These are phyloP conservation scores for Microtus montanus DNA, from an alignment of 2,113 vertebrate species.

Conservation along the genomic window DNA sequence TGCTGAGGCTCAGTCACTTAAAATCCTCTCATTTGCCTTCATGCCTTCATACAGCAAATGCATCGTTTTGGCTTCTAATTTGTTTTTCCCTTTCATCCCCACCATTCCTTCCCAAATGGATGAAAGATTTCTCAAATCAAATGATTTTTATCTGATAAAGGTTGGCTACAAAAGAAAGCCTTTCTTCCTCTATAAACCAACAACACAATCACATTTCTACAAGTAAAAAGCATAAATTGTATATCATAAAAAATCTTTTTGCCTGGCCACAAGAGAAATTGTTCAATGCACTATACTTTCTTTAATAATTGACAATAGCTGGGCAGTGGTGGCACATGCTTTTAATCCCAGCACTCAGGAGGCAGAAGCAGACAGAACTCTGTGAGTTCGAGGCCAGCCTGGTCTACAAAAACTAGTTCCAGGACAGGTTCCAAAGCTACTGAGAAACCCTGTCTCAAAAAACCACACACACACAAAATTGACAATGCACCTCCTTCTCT, in stretches of 20 bases:
- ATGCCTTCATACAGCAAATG: not conserved
- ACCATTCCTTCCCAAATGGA: not conserved
- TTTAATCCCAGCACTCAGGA: too few species aligned
- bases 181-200: not conserved
- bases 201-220: not conserved
- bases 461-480: not conserved
- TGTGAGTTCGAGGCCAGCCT: too few species aligned
- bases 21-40: not conserved
- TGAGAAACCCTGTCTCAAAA: too few species aligned
- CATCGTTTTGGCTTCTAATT: not conserved
- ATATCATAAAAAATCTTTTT: not conserved
- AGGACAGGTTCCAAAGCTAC: too few species aligned
- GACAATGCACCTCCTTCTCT: not conserved
- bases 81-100: not conserved
- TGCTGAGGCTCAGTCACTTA: not conserved
- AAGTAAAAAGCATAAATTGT: not conserved
- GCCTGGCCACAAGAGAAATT: not conserved
- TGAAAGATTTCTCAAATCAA: not conserved
- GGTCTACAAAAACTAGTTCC: too few species aligned
- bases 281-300: not conserved
- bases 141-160: not conserved
- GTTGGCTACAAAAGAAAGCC: not conserved
- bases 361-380: too few species aligned
- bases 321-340: accelerated
- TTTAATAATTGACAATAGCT: not conserved